phyloP scores from a whole-genome alignment of 2,113 vertebrate genomes.

The Callithrix jacchus region DNA sequence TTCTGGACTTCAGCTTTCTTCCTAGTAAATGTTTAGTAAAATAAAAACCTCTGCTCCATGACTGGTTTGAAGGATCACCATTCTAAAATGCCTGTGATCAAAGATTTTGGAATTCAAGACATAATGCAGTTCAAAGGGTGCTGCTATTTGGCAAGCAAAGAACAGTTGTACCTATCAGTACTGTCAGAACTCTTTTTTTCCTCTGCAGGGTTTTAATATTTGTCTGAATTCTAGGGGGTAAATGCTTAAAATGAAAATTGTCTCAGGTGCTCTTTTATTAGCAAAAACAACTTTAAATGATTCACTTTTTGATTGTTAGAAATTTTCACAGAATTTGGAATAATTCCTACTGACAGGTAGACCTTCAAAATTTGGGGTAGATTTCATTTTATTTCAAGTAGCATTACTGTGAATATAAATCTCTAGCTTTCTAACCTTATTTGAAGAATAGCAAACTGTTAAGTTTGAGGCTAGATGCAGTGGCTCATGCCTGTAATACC shows the following conservation, averaged over 20 bases:
- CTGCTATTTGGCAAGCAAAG: neutral
- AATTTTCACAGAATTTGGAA: neutral
- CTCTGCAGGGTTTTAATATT: neutral
- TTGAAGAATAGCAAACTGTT: neutral
- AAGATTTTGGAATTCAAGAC: conserved; percentile 13
- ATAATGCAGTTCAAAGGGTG: neutral
- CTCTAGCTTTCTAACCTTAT: neutral
- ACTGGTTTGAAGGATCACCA: neutral
- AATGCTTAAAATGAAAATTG: neutral
- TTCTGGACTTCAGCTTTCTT: neutral
- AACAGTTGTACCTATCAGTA: neutral
- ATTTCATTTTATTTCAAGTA: conserved; percentile 41
- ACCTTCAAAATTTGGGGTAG: neutral
- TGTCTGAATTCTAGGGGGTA: neutral
- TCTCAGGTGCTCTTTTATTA: neutral
- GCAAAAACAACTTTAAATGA: neutral
- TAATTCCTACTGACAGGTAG: neutral
- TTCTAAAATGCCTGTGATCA: neutral
- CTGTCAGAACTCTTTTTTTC: neutral
- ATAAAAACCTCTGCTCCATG: neutral
- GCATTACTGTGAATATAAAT: neutral
- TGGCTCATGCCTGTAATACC: too few species aligned
- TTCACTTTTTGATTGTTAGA: neutral
- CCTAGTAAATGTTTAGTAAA: conserved; percentile 6
- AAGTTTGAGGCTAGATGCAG: too few species aligned